Evolutionary conservation across 2,888 invertebrate genomes (phyloP).

Genomic region (Drosophila hamatofila): DNA sequence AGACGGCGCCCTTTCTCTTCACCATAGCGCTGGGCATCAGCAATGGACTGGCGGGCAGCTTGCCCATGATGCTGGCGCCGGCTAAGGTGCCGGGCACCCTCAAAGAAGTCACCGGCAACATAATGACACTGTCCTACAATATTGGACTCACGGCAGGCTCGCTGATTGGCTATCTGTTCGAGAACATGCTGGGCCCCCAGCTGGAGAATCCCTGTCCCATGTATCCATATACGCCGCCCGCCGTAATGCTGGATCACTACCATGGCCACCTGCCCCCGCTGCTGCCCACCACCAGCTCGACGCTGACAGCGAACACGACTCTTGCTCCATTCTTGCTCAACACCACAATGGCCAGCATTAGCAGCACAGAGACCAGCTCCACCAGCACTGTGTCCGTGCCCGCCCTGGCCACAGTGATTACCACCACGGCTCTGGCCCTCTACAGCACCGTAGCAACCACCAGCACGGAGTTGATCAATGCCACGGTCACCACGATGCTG

Average conservation of each 20-base stretch:
- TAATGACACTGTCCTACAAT: constrained; percentile 97
- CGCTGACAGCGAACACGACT: constrained; percentile 42
- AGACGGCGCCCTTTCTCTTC: constrained; percentile 89
- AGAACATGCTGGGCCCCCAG: constrained; percentile 88
- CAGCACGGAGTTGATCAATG: constrained; percentile 76
- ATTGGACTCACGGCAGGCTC: constrained; percentile 94
- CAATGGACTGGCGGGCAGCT: constrained; percentile 95
- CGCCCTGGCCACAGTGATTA: constrained; percentile 68
- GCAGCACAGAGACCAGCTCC: constrained; percentile 56
- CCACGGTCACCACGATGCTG: constrained; percentile 76
- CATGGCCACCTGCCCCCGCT: constrained; percentile 61
- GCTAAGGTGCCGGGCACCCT: constrained; percentile 93
- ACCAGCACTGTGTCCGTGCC: constrained; percentile 50
- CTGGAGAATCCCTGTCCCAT: constrained; percentile 86
- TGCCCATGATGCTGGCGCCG: constrained; percentile 97
- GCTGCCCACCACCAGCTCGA: constrained; percentile 51
- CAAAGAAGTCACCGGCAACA: constrained; percentile 96
- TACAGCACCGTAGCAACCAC: constrained; percentile 68
- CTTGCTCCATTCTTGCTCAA: constrained; percentile 58
- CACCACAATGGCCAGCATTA: constrained; percentile 48
- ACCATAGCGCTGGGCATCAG: constrained; percentile 91
- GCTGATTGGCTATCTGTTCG: constrained; percentile 92
- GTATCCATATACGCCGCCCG: constrained; percentile 81
- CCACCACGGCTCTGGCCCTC: constrained; percentile 74
- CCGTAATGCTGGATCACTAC: constrained; percentile 72